Base-by-base conservation (phyloP, 2,797 vertebrate species). In the Ctenopoma multispine region DNA sequence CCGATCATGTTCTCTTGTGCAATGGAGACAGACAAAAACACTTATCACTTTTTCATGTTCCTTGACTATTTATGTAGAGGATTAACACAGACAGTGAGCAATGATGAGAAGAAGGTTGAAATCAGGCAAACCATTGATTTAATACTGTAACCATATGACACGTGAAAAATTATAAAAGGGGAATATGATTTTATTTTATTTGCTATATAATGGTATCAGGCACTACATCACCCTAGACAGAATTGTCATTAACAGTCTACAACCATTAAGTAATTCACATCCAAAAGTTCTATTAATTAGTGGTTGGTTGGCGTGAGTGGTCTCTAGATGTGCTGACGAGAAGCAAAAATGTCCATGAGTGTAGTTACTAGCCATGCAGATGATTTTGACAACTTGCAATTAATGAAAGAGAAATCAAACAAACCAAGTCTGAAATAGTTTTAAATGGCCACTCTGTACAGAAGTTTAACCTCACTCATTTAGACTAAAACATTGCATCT, bases 301-400 rank as follows among this genome's bases (percentile, higher is more conserved):
- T 93, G 92, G 92, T 93, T 91, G 86, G 72, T 75, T 76, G 80
- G 82, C 21, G 74, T 23, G 57, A 91, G 91, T 91, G 87, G 89
- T 90, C 83, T 89, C 40, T 75, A 82, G 34, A 60, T 55, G 69
- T 77, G 79, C 76, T 83, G 81, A 44, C 71, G 72, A 75, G 53
- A 77, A 72, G 69, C 75, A 71, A 53, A 81, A 46, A 5, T 57
- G 41, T 72, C 73, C 50, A 44, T 9, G 63, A 69, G 55, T 79
- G 71, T 53, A 13, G 24, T 49, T 69, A 53, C 75, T 68, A 75
- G 49, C 63, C 67, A 55, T 59, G 62, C 1, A 47, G 34, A 46
- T 41, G 27, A 24, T 59, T 46, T 64, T 59, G 40, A 75, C 50
- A 49, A 71, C 53, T 56, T 79, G 3, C 41, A 48, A 48, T 27